Conservation (phyloP, 2,888 invertebrate species). For the Lepas anatifera region DNA sequence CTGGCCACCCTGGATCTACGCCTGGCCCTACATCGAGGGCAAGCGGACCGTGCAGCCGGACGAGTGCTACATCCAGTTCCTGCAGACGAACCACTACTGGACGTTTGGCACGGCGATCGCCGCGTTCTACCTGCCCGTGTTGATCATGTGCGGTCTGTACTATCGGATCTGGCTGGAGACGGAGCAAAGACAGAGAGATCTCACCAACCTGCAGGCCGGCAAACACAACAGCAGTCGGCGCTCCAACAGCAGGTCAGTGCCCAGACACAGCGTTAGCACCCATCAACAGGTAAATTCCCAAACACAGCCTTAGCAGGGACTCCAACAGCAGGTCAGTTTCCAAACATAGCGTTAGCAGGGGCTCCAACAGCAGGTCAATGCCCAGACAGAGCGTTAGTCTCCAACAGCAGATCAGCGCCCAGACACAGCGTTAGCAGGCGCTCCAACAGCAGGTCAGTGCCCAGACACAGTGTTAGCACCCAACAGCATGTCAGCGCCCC, state of each 20-base stretch:
- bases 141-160: slow-evolving; percentile 70
- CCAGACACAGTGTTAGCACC: too few relatives aligned
- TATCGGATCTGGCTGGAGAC: slow-evolving; percentile 70
- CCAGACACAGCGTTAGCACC: too few relatives aligned
- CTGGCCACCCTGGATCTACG: slow-evolving; percentile 45
- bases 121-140: slow-evolving; percentile 95
- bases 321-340: too few relatives aligned
- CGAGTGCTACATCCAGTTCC: slow-evolving; percentile 97
- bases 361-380: too few relatives aligned
- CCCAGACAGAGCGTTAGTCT: too few relatives aligned
- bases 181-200: slow-evolving; percentile 86
- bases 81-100: slow-evolving; percentile 94
- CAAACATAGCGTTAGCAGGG: too few relatives aligned
- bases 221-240: slow-evolving; percentile 35
- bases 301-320: too few relatives aligned
- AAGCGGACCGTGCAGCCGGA: slow-evolving; percentile 32
- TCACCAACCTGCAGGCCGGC: slow-evolving; percentile 80
- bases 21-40: slow-evolving; percentile 43
- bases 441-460: too few relatives aligned
- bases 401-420: too few relatives aligned
- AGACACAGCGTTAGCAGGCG: slow-evolving; percentile 35
- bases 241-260: too few relatives aligned
- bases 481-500: too few relatives aligned
- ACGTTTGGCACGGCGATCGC: slow-evolving; percentile 94
- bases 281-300: too few relatives aligned